phyloP scores from a whole-genome alignment of 2,888 invertebrate species.

The Tenthredo mesomela region DNA sequence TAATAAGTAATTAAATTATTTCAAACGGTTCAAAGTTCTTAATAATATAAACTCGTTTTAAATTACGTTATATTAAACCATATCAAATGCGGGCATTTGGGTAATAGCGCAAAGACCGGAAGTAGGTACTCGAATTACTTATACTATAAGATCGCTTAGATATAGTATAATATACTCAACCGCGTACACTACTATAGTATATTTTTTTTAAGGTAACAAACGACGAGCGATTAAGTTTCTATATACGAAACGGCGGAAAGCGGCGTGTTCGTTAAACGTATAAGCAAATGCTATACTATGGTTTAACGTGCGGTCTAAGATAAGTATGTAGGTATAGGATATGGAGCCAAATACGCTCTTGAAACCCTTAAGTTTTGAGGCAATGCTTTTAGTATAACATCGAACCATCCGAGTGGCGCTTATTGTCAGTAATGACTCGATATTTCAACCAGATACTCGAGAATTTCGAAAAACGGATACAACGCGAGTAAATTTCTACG shows the following conservation, averaged over 20 bases:
- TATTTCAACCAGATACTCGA: conserved; percentile 51
- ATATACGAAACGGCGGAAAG: conserved; percentile 24
- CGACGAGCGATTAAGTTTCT: conserved; percentile 35
- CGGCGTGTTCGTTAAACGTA: neutral
- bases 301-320: neutral
- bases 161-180: no score
- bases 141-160: neutral
- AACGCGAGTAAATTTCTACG: neutral
- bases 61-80: neutral
- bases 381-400: conserved; percentile 42
- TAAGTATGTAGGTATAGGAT: neutral
- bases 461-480: conserved; percentile 49
- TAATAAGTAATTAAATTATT: neutral
- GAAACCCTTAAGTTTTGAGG: conserved; percentile 44
- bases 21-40: neutral
- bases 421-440: conserved; percentile 49
- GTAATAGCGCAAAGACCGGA: neutral
- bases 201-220: conserved; percentile 24
- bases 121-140: conserved; percentile 36
- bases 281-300: neutral
- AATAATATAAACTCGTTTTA: neutral
- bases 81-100: neutral
- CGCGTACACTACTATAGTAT: neutral
- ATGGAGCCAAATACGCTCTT: neutral
- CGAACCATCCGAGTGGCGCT: conserved; percentile 18